These are phyloP conservation scores for Indri indri DNA, from an alignment of 2,113 vertebrate genomes.

Conservation along the genomic window DNA sequence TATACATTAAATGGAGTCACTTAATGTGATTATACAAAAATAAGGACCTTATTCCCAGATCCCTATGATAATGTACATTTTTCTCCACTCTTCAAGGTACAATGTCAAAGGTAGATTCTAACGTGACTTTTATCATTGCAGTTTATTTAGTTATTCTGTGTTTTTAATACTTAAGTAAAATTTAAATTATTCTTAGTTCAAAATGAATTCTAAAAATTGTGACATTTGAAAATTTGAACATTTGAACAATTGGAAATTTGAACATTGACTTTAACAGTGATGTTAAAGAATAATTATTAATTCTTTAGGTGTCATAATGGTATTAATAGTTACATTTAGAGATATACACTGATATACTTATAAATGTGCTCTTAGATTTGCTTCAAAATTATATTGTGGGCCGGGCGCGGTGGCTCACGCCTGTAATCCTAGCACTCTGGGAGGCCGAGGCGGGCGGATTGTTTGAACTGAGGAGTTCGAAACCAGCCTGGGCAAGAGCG, in stretches of 20 bases:
- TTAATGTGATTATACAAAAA: constrained; percentile 9
- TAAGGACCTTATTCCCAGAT: constrained; percentile 17
- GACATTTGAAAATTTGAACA: not conserved
- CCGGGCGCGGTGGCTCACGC: no score
- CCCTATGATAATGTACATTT: not conserved
- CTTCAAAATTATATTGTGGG: not conserved
- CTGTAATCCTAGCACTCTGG: no score
- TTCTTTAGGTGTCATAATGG: not conserved
- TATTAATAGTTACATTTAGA: not conserved
- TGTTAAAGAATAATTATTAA: not conserved
- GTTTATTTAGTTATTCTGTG: not conserved
- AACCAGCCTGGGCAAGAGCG: no score
- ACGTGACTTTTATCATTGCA: not conserved
- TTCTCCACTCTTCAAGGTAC: not conserved
- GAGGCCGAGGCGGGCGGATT: no score
- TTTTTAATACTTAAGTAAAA: not conserved
- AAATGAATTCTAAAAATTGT: not conserved
- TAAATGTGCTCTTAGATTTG: not conserved
- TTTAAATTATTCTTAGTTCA: not conserved
- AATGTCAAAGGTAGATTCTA: not conserved
- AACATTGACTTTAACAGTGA: not conserved
- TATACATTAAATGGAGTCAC: not conserved
- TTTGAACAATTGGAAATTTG: not conserved
- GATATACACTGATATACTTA: not conserved
- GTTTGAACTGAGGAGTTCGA: no score